These are phyloP conservation scores for Morus bassanus DNA, from an alignment of 2,797 vertebrate species.

Conservation along the genomic window DNA sequence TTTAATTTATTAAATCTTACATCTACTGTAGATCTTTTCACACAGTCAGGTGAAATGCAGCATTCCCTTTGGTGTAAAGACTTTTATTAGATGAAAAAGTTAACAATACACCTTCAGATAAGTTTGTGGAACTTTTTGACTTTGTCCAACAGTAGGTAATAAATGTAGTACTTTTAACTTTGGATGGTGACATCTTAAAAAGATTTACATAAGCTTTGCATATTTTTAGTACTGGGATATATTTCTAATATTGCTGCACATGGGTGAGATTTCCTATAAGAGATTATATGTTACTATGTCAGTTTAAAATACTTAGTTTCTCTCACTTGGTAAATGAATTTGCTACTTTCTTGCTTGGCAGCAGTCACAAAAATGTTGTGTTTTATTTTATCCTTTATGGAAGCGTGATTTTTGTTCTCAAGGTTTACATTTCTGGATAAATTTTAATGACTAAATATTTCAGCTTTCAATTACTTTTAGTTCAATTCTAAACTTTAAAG, in stretches of 20 bases:
- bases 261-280: constrained; percentile 3
- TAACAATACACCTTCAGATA: not conserved
- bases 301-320: not conserved
- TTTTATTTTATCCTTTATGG: not conserved
- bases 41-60: not conserved
- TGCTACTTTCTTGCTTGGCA: not conserved
- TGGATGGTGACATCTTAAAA: not conserved
- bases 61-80: not conserved
- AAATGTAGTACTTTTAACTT: not conserved
- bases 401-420: not conserved
- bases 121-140: not conserved
- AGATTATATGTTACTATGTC: not conserved
- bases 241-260: constrained; percentile 18
- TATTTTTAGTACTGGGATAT: not conserved
- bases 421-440: not conserved
- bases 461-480: not conserved
- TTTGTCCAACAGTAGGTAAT: not conserved
- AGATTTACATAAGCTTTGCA: constrained; percentile 24
- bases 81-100: not conserved
- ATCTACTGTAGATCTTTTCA: not conserved
- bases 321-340: not conserved
- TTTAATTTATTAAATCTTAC: not conserved
- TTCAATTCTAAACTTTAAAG: not conserved
- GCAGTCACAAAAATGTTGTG: not conserved
- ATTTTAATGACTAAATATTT: not conserved